phyloP scores from a whole-genome alignment of 2,113 vertebrate species.

The Numida meleagris region DNA sequence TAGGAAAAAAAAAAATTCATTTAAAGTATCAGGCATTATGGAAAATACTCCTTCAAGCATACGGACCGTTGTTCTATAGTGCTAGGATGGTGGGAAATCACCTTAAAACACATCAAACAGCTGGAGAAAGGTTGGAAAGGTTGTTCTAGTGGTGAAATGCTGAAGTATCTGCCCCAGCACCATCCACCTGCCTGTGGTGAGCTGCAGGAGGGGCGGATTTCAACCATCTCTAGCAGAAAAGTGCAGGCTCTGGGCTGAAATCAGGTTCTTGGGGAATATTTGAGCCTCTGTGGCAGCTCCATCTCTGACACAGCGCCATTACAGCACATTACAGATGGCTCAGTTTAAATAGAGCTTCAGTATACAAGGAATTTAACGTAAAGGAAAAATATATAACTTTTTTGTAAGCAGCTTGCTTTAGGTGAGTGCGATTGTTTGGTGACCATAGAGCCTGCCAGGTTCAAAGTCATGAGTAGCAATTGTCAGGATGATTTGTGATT shows the following conservation, averaged over 20 bases:
- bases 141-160: neutral
- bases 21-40: neutral
- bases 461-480: neutral
- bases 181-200: rapidly evolving
- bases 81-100: neutral
- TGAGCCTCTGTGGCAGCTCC: neutral
- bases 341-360: neutral
- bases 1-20: neutral
- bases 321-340: neutral
- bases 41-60: neutral
- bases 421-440: neutral
- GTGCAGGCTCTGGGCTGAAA: neutral
- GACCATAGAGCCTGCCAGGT: neutral
- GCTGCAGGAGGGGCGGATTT: neutral
- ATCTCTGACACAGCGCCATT: neutral
- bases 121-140: neutral
- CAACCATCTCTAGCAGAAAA: neutral
- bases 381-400: neutral
- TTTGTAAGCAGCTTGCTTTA: neutral
- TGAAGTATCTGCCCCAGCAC: neutral
- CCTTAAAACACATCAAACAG: neutral
- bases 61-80: neutral
- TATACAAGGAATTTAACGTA: neutral
- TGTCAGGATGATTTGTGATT: neutral
- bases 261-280: neutral